These are phyloP conservation scores for Larimichthys crocea DNA, from an alignment of 2,113 vertebrate species.

Conservation along the genomic window DNA sequence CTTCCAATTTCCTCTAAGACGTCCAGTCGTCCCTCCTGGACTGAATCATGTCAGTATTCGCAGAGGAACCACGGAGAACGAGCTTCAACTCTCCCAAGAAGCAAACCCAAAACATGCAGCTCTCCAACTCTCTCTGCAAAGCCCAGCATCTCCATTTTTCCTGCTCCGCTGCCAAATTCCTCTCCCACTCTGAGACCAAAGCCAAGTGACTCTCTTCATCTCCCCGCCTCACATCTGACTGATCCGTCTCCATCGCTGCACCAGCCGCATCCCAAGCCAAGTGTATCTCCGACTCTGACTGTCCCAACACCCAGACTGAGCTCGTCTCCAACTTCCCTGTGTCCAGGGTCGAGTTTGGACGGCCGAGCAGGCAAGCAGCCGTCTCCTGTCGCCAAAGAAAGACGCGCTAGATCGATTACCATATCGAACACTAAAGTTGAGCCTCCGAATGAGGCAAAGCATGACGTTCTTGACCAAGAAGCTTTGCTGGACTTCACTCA, in stretches of 20 bases:
- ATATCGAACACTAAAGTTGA: slow-evolving; percentile 63
- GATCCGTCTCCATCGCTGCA: slow-evolving; percentile 39
- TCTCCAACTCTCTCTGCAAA: slow-evolving; percentile 46
- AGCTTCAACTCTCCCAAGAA: slow-evolving; percentile 62
- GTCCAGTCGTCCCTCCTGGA: slow-evolving; percentile 12
- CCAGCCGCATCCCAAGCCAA: slow-evolving; percentile 29
- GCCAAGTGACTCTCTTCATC: slow-evolving; percentile 53
- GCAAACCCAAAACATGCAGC: slow-evolving; percentile 49
- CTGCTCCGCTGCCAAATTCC: slow-evolving; percentile 53
- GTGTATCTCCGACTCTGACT: slow-evolving; percentile 64
- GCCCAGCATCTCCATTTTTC: slow-evolving; percentile 42
- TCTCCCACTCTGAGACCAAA: slow-evolving; percentile 54
- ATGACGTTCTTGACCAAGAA: slow-evolving; percentile 63
- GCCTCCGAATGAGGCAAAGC: slow-evolving; percentile 24
- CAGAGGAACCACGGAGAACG: slow-evolving; percentile 43
- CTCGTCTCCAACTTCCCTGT: slow-evolving; percentile 53
- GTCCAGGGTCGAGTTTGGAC: slow-evolving; percentile 33
- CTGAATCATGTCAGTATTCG: slow-evolving; percentile 37
- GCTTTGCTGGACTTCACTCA: slow-evolving; percentile 60
- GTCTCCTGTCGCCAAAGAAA: slow-evolving; percentile 63
- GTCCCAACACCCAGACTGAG: slow-evolving; percentile 63
- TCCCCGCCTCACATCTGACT: slow-evolving; percentile 21
- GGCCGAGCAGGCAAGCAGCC: slow-evolving; percentile 42
- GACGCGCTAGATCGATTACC: slow-evolving; percentile 62
- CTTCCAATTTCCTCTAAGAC: slow-evolving; percentile 49